Base-by-base conservation (phyloP, 2,113 vertebrate genomes). In the Rutilus rutilus region DNA sequence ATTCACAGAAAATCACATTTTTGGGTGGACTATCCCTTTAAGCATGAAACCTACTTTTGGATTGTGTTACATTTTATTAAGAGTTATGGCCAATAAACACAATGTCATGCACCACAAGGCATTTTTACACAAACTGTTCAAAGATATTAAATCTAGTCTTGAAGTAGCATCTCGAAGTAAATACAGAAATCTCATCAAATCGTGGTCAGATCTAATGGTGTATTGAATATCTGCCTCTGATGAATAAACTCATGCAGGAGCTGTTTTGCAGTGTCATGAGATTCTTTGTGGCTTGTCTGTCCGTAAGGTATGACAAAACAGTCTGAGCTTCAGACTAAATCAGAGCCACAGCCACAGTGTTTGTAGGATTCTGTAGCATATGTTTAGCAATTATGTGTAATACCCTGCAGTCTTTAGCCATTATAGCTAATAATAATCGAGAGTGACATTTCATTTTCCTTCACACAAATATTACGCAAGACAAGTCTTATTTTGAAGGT, bases 211-310 rank as follows among this genome's bases (percentile, higher is more conserved):
- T 42, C 82, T 85, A 64, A 85, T 83, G 1, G 90, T 77, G 83
- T 71, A 84, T 30, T 80, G 64, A 47, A 91, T 91, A 91, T 93
- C 90, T 92, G 88, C 69, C 57, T 88, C 52, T 78, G 27, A n/a
- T 90, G 81, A 81, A 42, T 79, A 82, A 86, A 88, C 77, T 62
- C 25, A 76, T 57, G 5, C 77, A 91, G 73, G 19, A 82, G 84
- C 85, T 87, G 85, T 86, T 89, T 83, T 52, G 81, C 69, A 80
- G 64, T 21, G 27, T 15, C 62, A 50, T n/a, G 21, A 54, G 30
- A 86, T 88, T 86, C 86, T 78, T 89, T 89, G 82, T 75, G 85
- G 85, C 52, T 82, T 84, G 65, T 59, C 67, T 82, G 64, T 85
- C 73, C 11, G 6, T 42, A 69, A 73, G 80, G 85, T 86, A 74